These are phyloP conservation scores for Fulmarus glacialis DNA, from an alignment of 2,113 vertebrate species.

Conservation along the genomic window DNA sequence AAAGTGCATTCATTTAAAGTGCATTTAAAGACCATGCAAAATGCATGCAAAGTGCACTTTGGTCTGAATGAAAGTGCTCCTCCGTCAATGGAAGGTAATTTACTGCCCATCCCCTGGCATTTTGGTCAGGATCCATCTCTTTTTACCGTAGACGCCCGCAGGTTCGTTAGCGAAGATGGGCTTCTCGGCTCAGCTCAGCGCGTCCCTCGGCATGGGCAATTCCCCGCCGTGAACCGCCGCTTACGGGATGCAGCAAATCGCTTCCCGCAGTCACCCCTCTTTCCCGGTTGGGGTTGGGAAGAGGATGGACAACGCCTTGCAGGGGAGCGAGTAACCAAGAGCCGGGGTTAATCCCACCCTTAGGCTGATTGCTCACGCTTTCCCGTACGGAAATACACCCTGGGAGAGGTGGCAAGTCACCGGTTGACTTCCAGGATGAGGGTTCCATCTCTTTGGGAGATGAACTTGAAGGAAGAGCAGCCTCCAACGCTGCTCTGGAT, in stretches of 20 bases:
- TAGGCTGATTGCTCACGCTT: background rate
- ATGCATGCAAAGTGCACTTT: background rate
- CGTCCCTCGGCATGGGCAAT: background rate
- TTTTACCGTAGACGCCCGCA: background rate
- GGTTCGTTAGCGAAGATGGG: background rate
- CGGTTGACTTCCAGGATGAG: background rate
- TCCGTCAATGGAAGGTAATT: background rate
- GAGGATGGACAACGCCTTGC: background rate
- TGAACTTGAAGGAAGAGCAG: background rate
- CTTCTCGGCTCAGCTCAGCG: background rate
- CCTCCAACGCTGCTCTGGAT: background rate
- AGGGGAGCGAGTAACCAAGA: background rate
- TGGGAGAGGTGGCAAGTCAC: background rate
- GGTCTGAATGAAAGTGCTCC: background rate
- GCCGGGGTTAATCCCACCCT: background rate
- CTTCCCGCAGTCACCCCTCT: background rate
- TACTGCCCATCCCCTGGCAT: background rate
- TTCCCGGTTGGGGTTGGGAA: background rate
- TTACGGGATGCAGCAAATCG: background rate
- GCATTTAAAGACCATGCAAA: background rate
- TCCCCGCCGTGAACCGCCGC: fast-evolving
- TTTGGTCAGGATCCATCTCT: background rate
- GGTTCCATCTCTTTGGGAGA: background rate
- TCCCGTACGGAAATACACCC: fast-evolving
- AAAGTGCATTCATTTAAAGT: background rate